Evolutionary conservation across 1,140 invertebrate species (phyloP).

Genomic region (Leptinotarsa undecemlineata): DNA sequence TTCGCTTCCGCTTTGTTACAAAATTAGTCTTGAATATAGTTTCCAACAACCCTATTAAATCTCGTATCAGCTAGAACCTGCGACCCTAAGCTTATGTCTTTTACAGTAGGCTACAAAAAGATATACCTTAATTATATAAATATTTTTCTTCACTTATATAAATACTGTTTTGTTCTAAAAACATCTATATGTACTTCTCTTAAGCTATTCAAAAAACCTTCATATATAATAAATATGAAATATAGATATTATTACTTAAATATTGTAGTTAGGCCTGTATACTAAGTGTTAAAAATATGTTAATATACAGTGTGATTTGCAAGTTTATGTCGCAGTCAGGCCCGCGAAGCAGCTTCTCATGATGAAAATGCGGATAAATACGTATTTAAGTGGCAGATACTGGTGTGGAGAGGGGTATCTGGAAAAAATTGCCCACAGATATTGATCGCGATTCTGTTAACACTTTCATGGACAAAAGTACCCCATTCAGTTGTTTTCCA

Average conservation of each 20-base stretch:
- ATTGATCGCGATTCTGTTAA: background rate
- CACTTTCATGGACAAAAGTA: background rate
- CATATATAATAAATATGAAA: constrained; percentile 52
- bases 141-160: constrained; percentile 50
- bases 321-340: constrained; percentile 46
- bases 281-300: constrained; percentile 56
- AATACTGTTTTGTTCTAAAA: constrained; percentile 53
- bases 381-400: background rate
- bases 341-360: constrained; percentile 30
- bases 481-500: too few relatives aligned
- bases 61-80: constrained; percentile 50
- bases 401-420: background rate
- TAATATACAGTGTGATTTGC: constrained; percentile 56
- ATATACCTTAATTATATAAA: constrained; percentile 53
- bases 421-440: constrained; percentile 4
- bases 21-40: too few relatives aligned
- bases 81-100: constrained; percentile 53
- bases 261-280: constrained; percentile 57
- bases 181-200: constrained; percentile 50
- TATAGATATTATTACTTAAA: constrained; percentile 55
- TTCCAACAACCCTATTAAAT: constrained; percentile 35
- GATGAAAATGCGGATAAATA: constrained; percentile 34
- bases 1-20: too few relatives aligned
- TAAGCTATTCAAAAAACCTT: constrained; percentile 51
- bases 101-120: constrained; percentile 55